Evolutionary conservation across 2,797 vertebrate species (phyloP), one percentile per base, ranked within the genome.

Genomic region (Enteromius viviparus): DNA sequence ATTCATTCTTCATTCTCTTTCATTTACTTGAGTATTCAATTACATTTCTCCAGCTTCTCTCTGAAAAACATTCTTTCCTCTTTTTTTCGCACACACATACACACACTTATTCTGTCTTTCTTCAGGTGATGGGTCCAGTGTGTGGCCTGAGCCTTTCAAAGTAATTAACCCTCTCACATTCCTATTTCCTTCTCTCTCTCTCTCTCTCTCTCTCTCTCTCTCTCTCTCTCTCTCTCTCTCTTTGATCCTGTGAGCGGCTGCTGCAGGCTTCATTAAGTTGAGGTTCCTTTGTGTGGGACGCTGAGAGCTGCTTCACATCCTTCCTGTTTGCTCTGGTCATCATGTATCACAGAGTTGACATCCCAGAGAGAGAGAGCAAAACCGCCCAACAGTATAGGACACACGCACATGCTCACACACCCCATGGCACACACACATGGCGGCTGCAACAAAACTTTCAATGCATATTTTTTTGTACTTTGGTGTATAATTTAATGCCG

Each of bases 241-340:
- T 89, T 70, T 69, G 9, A 87, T 84, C 78, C 85, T 64, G 66
- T 71, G 84, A 71, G 53, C 86, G 88, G 81, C 84, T 86, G 74
- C 81, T 86, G 78, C 80, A 84, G 64, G 83, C 74, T 84, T 87
- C 87, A 84, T 85, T 90, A 82, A 87, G 83, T 81, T 72, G 80
- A 86, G 84, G 70, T 80, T 83, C 82, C 77, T 86, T 51, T 84
- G 23, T 87, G 60, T 79, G 83, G 76, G 79, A 71, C 45, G 51
- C 75, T 76, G 68, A 79, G 78, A 70, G 70, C 86, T 84, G 80
- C 89, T 92, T 89, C 89, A 92, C 90, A 92, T 91, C 91, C 92
- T 93, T 94, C 93, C 92, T 93, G 93, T 93, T 92, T 93, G 89
- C 90, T 89, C 87, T 89, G 88, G 90, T 89, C 87, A 87, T 88